Evolutionary conservation across 2,113 vertebrate species (phyloP), one percentile per base, ranked within the genome.

Genomic region (Amphilophus citrinellus): DNA sequence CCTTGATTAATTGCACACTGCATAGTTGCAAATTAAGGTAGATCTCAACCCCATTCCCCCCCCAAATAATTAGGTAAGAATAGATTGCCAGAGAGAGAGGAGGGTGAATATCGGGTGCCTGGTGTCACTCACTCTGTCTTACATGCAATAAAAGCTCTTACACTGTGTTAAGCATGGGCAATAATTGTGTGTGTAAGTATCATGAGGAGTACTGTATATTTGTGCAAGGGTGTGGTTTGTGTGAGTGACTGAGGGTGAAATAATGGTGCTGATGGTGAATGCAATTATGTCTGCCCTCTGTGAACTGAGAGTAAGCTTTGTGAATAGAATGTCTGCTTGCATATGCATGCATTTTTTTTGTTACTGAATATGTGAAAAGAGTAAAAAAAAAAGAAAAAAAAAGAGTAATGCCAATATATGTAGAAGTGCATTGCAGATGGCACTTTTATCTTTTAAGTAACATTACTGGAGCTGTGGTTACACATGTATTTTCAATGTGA

Each of bases 1-100:
- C 71, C 83, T 91, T 95, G 94, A 95, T 95, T 94, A 94, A 95
- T 95, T 93, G 92, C 91, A 89, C 76, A 27, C 89, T 83, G 90
- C 87, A 89, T 77, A 50, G 84, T 80, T 85, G 93, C 90, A 95
- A 95, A 95, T 94, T 90, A 95, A 94, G 90, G 92, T 88, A 84
- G 77, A 92, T 90, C 90, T 90, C 82, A 62, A 87, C 80, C 83
- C 89, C 91, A 89, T 53, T 78, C 82, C 82, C 42, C 35, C 79
- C 77, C 42, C 22, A 77, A 93, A 93, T 95, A 94, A 95, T 95
- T 93, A 93, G 92, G 92, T 92, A 93, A 92, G 92, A 91, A 91
- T 90, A 91, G 92, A 95, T 92, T 94, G 87, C 89, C 57, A 84
- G 76, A 75, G 82, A 90, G 90, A 90, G 90, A 87, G 87, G 68